Base-by-base conservation (phyloP, 2,888 invertebrate genomes). In the Pedicia rivosa region DNA sequence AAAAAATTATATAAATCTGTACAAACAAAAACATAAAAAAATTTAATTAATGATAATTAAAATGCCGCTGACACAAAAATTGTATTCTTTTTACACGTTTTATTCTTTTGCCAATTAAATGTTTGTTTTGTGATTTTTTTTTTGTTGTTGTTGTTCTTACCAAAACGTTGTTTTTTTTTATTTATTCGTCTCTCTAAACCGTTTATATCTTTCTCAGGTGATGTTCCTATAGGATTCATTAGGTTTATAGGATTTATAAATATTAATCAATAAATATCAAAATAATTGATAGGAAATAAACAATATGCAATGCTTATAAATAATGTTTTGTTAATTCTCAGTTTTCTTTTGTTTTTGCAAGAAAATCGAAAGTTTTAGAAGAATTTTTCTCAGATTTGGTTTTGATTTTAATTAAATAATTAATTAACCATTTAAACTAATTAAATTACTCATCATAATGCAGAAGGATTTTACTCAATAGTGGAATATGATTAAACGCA, bases 101-200 rank as follows among this genome's bases (percentile, higher is more conserved):
- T 6, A 6, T 20, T 6, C 5, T 20, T 20, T 20, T 20, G 20
- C 5, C 20, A 20, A 20, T 6, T 5, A 10, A 10, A 10, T 24
- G 8, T 24, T 24, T 24, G 8, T 24, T 24, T 24, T 24, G 8
- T n/a, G n/a, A n/a, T n/a, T n/a, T n/a, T n/a, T n/a, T n/a, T n/a
- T n/a, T n/a, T n/a, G n/a, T n/a, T n/a, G n/a, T n/a, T n/a, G n/a
- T n/a, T n/a, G n/a, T n/a, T 43, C 62, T 62, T 62, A 62, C 62
- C 62, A 52, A 61, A 59, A 54, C 56, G 54, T 50, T 57, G 52
- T 55, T 55, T 59, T 24, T 19, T 15, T 54, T 59, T 60, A 35
- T 35, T 36, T 43, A 38, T 41, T 30, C 38, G 41, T 41, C 46
- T 39, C 36, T 46, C 42, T 36, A 43, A 40, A 38, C 44, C 42